A percentile compares a stretch with the other conserved stretches of the same genome.
These are phyloP conservation scores for Takifugu ocellatus DNA, from an alignment of 2,797 vertebrate species.

Conservation along the genomic window DNA sequence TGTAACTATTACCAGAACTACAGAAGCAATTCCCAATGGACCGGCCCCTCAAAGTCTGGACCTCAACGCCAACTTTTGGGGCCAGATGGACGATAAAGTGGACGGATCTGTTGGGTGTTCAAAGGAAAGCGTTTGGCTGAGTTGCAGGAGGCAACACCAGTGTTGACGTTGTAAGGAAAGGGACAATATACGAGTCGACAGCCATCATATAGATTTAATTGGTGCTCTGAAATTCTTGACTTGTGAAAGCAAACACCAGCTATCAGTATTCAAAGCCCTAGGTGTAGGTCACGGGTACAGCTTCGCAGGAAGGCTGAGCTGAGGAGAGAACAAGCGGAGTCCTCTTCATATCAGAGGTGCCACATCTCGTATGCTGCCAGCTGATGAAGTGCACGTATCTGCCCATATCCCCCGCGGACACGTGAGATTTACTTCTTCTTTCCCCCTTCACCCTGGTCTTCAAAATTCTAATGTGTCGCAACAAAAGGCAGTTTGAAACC, in stretches of 20 bases:
- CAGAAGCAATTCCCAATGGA: too few species aligned
- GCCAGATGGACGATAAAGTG: too few species aligned
- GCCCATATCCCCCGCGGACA: slow-evolving; percentile 67
- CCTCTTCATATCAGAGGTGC: slow-evolving; percentile 51
- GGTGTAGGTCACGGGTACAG: slow-evolving; percentile 41
- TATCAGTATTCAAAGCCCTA: slow-evolving; percentile 43
- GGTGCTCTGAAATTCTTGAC: too few species aligned
- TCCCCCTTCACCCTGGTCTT: slow-evolving; percentile 34
- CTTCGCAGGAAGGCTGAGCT: slow-evolving; percentile 31
- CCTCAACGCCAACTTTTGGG: too few species aligned
- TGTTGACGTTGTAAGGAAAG: too few species aligned
- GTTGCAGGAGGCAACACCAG: too few species aligned
- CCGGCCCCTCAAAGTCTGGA: too few species aligned
- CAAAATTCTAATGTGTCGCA: slow-evolving; percentile 56
- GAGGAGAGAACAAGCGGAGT: slow-evolving; percentile 46
- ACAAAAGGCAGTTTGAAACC: slow-evolving; percentile 65
- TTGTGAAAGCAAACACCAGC: slow-evolving; percentile 32
- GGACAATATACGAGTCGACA: too few species aligned
- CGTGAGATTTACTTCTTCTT: slow-evolving; percentile 59
- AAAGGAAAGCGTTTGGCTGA: too few species aligned
- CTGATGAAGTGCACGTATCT: slow-evolving; percentile 70
- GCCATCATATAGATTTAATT: too few species aligned
- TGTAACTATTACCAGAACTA: too few species aligned
- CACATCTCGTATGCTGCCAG: slow-evolving; percentile 67
- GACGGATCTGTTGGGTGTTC: too few species aligned